Conservation (phyloP, 37 sponge, comb jelly and placozoan species). For the Amphimedon queenslandica region DNA sequence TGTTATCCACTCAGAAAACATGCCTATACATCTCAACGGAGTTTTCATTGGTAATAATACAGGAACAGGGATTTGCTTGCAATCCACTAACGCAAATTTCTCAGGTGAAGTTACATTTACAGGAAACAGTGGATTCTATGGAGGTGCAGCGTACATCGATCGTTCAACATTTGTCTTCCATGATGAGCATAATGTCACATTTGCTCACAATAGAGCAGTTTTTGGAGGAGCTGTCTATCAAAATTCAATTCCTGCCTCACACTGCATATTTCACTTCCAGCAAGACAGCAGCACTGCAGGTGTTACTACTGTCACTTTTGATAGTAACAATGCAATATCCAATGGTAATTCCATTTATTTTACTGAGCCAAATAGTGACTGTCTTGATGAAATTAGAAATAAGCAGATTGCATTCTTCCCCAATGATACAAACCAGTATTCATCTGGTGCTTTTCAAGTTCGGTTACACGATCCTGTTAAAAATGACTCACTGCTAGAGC, state of each 20-base stretch:
- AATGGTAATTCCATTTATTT: not conserved
- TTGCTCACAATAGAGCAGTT: not conserved
- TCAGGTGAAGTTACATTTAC: not conserved
- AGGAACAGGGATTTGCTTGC: constrained; percentile 1
- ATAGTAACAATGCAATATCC: not conserved
- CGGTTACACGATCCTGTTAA: not conserved
- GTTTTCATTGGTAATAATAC: not conserved
- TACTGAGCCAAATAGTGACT: not conserved
- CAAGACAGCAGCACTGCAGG: too few species aligned
- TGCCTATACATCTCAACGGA: not conserved
- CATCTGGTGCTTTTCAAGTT: not conserved
- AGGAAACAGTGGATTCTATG: not conserved
- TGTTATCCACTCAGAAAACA: not conserved
- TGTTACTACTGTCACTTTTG: not conserved
- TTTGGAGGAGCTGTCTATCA: not conserved
- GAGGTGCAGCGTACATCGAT: not conserved
- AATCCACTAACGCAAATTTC: not conserved
- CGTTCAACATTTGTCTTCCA: not conserved
- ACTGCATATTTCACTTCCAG: not conserved
- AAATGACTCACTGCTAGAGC: too few species aligned
- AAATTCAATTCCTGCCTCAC: not conserved
- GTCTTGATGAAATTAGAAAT: not conserved
- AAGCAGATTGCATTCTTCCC: not conserved
- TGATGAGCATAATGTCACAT: not conserved
- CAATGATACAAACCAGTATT: not conserved